Conservation (phyloP, 2,888 invertebrate genomes). For the Macroteleia sp. region DNA sequence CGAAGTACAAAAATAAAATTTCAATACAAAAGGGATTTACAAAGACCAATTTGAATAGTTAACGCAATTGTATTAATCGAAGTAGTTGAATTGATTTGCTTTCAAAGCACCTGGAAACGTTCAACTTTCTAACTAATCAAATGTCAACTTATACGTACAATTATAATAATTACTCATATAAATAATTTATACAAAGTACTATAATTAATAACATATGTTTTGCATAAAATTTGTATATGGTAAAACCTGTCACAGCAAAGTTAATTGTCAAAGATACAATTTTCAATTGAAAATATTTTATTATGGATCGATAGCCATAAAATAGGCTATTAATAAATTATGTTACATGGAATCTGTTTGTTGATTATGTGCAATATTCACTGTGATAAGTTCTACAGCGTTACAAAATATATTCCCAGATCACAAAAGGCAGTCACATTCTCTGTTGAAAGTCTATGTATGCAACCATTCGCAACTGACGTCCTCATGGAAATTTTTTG, state of each 20-base stretch:
- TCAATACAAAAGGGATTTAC: not conserved
- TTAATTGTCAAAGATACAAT: constrained; percentile 6
- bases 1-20: constrained; percentile 21
- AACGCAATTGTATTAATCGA: not conserved
- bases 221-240: constrained; percentile 20
- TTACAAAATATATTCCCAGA: constrained; percentile 37
- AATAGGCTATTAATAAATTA: not conserved
- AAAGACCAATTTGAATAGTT: not conserved
- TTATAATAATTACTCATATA: constrained; percentile 28
- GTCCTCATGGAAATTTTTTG: too few species aligned
- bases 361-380: constrained; percentile 3
- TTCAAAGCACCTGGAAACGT: constrained; percentile 14
- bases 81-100: not conserved
- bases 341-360: not conserved
- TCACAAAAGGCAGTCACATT: constrained; percentile 29
- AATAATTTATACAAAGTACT: constrained; percentile 42
- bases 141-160: constrained; percentile 19
- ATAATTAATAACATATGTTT: constrained; percentile 29
- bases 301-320: not conserved
- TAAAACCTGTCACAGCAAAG: constrained; percentile 46
- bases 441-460: not conserved
- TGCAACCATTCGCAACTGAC: too few species aligned
- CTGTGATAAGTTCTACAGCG: constrained; percentile 38
- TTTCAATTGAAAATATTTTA: constrained; percentile 12
- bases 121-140: constrained; percentile 22